Conservation (phyloP, 2,888 invertebrate species). For the Acanthosepion pharaonis region DNA sequence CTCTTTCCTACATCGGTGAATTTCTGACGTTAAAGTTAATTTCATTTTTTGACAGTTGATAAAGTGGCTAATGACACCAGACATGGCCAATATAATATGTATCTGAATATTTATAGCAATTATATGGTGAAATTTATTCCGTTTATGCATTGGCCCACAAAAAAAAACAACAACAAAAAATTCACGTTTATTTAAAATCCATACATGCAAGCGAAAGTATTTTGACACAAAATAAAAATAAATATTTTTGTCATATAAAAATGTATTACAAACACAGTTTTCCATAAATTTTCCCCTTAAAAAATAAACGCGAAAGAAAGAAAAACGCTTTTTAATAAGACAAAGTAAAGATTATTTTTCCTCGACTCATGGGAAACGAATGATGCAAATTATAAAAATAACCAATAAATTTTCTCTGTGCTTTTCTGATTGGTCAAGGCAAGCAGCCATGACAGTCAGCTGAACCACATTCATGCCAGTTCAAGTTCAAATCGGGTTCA, state of each 20-base stretch:
- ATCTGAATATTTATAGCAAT: conserved; percentile 14
- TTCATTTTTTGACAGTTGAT: background rate
- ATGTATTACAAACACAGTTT: background rate
- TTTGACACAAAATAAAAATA: background rate
- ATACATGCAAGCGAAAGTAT: background rate
- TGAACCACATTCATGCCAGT: background rate
- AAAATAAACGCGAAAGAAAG: background rate
- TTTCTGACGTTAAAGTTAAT: background rate
- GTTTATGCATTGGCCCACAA: background rate
- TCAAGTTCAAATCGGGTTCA: background rate
- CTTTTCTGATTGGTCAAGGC: background rate
- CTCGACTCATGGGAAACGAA: background rate
- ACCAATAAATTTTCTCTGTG: background rate
- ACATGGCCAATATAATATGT: background rate
- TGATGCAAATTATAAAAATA: background rate
- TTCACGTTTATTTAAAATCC: background rate
- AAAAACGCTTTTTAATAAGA: conserved; percentile 18
- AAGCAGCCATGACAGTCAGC: background rate
- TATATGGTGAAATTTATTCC: background rate
- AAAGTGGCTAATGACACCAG: background rate
- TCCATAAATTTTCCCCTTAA: background rate
- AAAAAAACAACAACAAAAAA: background rate
- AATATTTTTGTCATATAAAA: background rate
- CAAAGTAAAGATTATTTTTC: background rate
- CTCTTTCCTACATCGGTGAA: background rate